phyloP scores from a whole-genome alignment of 1,140 invertebrate species.

The Sycobia sp. region DNA sequence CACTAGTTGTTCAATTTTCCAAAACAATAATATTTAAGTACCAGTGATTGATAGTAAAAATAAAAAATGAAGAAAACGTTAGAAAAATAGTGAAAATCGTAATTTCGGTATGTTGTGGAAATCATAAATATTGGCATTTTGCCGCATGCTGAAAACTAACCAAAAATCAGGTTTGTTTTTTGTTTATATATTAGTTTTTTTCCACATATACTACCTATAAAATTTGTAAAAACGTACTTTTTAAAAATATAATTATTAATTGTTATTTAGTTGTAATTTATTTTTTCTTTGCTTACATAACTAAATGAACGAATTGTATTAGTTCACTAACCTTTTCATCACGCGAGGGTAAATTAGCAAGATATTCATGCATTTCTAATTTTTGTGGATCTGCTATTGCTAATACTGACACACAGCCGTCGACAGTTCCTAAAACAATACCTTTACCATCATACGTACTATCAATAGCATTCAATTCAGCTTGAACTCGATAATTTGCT shows the following conservation, averaged over 20 bases:
- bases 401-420: conserved; percentile 91
- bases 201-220: no score
- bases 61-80: conserved; percentile 7
- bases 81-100: neutral
- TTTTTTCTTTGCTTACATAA: no score
- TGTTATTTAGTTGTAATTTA: no score
- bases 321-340: conserved; percentile 67
- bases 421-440: conserved; percentile 87
- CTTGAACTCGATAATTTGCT: conserved; percentile 90
- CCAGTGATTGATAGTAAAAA: conserved; percentile 3
- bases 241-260: no score
- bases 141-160: conserved; percentile 22
- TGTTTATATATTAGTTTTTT: no score
- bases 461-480: conserved; percentile 86
- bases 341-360: conserved; percentile 72
- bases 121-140: no score
- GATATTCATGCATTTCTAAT: conserved; percentile 68
- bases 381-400: conserved; percentile 82
- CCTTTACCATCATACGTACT: conserved; percentile 81
- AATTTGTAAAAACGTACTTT: no score
- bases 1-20: conserved; percentile 15
- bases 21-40: conserved; percentile 21
- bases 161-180: conserved; percentile 31
- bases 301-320: no score
- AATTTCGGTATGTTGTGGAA: no score